These are phyloP conservation scores for Anguilla marmorata DNA, from an alignment of 2,797 vertebrate species.

Conservation along the genomic window DNA sequence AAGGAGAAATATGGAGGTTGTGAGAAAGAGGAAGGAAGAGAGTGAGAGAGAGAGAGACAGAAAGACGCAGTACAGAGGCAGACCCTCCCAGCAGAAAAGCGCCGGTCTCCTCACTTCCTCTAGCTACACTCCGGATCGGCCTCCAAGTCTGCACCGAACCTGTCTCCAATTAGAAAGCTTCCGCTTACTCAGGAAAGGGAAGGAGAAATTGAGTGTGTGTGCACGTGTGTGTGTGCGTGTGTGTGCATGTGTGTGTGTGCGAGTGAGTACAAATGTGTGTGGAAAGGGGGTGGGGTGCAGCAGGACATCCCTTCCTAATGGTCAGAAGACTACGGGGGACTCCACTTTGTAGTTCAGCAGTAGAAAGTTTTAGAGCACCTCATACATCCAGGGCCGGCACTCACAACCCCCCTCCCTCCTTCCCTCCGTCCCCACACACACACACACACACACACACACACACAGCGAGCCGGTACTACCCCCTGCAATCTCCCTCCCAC, in stretches of 20 bases:
- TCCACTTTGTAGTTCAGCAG: not conserved
- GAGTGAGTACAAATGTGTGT: not conserved
- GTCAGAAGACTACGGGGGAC: not conserved
- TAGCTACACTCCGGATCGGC: conserved; percentile 47
- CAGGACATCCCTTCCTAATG: not conserved
- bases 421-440: not conserved
- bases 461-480: not conserved
- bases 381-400: not conserved
- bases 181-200: conserved; percentile 59
- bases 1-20: conserved; percentile 11
- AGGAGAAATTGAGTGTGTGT: not conserved
- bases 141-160: conserved; percentile 66
- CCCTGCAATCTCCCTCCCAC: not conserved
- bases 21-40: not conserved
- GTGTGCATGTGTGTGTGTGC: not conserved
- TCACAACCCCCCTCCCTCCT: not conserved
- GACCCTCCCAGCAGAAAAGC: conserved; percentile 64
- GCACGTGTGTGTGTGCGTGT: not conserved
- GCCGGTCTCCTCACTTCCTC: conserved; percentile 68
- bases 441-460: not conserved
- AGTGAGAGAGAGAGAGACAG: not conserved
- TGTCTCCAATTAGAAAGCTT: conserved; percentile 76
- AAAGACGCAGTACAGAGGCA: conserved; percentile 34
- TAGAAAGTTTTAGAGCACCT: conserved; percentile 8
- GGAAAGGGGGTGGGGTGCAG: conserved; percentile 43